A percentile compares a stretch with the other conserved stretches of the same genome.
These are phyloP conservation scores for Colius striatus DNA, from an alignment of 2,113 vertebrate genomes.

Conservation along the genomic window DNA sequence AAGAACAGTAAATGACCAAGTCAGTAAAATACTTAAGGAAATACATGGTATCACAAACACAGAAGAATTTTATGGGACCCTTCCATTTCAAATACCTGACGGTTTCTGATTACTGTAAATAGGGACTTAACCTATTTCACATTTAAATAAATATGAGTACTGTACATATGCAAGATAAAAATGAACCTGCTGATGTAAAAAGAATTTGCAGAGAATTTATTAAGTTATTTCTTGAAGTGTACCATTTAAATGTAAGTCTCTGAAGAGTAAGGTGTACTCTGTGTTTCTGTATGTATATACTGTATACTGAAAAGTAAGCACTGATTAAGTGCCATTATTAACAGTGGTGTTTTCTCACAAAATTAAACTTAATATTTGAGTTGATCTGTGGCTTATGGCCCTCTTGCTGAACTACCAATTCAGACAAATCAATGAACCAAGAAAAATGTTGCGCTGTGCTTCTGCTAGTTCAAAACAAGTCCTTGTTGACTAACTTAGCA, in stretches of 20 bases:
- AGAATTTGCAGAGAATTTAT: conserved; percentile 67
- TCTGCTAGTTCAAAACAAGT: background rate
- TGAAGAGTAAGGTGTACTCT: conserved; percentile 67
- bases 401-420: conserved; percentile 50
- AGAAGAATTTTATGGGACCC: background rate
- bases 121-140: conserved; percentile 18
- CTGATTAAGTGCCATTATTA: conserved; percentile 66
- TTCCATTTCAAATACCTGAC: conserved; percentile 36
- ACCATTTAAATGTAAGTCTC: conserved; percentile 68
- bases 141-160: conserved; percentile 20
- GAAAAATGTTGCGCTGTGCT: background rate
- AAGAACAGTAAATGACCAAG: background rate
- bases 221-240: conserved; percentile 74
- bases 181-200: conserved; percentile 70
- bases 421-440: conserved; percentile 78
- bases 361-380: conserved; percentile 74
- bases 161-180: conserved; percentile 52
- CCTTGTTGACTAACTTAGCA: background rate
- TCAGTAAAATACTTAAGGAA: background rate
- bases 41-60: background rate
- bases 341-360: conserved; percentile 78
- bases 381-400: conserved; percentile 66
- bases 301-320: conserved; percentile 70
- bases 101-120: conserved; percentile 34
- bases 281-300: conserved; percentile 74